phyloP scores from a whole-genome alignment of 2,113 vertebrate species.

The Ophthalmolycus amberensis region DNA sequence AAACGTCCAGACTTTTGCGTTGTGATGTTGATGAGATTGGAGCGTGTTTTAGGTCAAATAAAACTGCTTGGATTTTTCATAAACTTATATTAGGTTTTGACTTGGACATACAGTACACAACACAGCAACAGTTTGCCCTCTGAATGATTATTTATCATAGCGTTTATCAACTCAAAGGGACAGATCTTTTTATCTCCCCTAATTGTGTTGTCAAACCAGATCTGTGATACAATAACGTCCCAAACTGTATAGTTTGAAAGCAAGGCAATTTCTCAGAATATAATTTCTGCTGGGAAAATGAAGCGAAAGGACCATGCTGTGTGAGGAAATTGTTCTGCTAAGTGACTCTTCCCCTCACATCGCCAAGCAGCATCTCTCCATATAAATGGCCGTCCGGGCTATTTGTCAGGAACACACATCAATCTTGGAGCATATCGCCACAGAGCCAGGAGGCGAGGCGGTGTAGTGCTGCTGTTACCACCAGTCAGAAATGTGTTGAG shows the following conservation, averaged over 20 bases:
- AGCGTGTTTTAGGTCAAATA: background rate
- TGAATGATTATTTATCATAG: conserved; percentile 25
- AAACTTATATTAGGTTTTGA: background rate
- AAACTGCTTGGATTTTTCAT: conserved; percentile 1
- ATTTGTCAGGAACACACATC: conserved; percentile 78
- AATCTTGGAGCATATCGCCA: conserved; percentile 69
- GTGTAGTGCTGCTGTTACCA: conserved; percentile 69
- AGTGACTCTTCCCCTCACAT: conserved; percentile 76
- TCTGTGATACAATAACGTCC: conserved; percentile 44
- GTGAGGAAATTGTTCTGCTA: conserved; percentile 80
- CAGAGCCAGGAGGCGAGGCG: conserved; percentile 74
- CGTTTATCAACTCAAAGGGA: conserved; percentile 30
- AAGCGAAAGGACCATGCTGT: conserved; percentile 71
- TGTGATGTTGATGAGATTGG: background rate
- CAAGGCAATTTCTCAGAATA: conserved; percentile 62
- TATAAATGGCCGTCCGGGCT: conserved; percentile 73
- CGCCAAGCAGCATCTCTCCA: conserved; percentile 68
- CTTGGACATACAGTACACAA: background rate
- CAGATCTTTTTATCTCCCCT: conserved; percentile 20
- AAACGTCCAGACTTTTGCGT: background rate
- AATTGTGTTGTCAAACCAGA: conserved; percentile 43
- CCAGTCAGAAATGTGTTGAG: conserved; percentile 67
- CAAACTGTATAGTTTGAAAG: conserved; percentile 31
- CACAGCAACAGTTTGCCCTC: conserved; percentile 11
- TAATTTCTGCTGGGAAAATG: conserved; percentile 71